Evolutionary conservation across 2,797 vertebrate species (phyloP).

Genomic region (Danio choprae): DNA sequence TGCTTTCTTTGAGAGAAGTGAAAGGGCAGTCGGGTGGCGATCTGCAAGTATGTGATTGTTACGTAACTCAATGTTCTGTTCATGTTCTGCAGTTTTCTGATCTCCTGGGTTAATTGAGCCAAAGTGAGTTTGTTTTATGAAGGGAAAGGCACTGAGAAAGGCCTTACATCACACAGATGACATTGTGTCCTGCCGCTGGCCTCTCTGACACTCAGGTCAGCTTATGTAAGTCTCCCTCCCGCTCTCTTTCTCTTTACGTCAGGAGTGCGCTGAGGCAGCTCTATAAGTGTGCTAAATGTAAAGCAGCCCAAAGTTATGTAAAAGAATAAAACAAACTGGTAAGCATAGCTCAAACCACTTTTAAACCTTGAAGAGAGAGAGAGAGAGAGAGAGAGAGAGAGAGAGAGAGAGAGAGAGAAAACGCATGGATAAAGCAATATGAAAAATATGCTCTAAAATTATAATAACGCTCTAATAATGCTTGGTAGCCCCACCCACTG

Average conservation of each 20-base stretch:
- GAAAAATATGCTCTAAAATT: neutral
- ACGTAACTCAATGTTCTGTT: conserved; percentile 48
- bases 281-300: conserved; percentile 31
- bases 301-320: conserved; percentile 34
- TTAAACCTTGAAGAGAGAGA: neutral
- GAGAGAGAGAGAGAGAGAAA: neutral
- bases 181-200: conserved; percentile 40
- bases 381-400: neutral
- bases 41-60: conserved; percentile 19
- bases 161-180: conserved; percentile 36
- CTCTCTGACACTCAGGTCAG: conserved; percentile 38
- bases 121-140: conserved; percentile 51
- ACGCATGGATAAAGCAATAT: neutral
- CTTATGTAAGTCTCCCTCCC: conserved; percentile 43
- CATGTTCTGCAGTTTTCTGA: conserved; percentile 45
- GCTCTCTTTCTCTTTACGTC: neutral
- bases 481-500: neutral
- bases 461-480: neutral
- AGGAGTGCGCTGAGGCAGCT: conserved; percentile 2
- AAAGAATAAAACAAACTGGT: conserved; percentile 33
- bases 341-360: neutral
- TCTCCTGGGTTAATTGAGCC: conserved; percentile 51
- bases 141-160: neutral
- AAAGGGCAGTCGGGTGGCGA: neutral
- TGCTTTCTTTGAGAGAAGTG: conserved; percentile 44